Base-by-base conservation (phyloP, 2,797 vertebrate species). In the Apogon talboti region DNA sequence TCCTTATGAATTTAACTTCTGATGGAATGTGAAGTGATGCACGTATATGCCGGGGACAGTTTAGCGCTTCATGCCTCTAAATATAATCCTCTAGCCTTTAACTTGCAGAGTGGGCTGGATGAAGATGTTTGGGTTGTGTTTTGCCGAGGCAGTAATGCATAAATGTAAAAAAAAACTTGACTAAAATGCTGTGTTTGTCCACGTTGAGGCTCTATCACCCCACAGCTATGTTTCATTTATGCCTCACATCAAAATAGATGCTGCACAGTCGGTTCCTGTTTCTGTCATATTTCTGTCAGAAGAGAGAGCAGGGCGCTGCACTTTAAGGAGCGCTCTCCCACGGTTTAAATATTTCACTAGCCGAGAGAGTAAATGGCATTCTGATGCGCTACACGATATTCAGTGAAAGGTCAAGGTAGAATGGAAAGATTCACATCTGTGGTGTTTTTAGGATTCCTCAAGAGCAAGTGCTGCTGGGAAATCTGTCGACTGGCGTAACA, bases 321-420 rank as follows among this genome's bases (percentile, higher is more conserved):
- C 83, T 86, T 76, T 68, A 42, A 76, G 71, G 69, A 83, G 71
- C 58, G 62, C 57, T 75, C 72, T 79, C 74, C 68, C 52, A 18
- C 24, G 12, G 50, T 86, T 87, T 91, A 86, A 93, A 93, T 93
- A 92, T 91, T 94, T 93, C 85, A 93, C 85, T 53, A 86, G 76
- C 73, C 8, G 14, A 69, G 81, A 87, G 85, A 87, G 74, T 61
- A 84, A 88, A 91, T 84, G 85, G 82, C 71, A 70, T 86, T 77
- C 72, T 86, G 87, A 89, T 87, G 85, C 51, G 55, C 81, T 71
- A 47, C 65, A 66, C 21, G 57, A 79, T 88, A 87, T 87, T 87
- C 83, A 78, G 76, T 14, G 30, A 90, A 88, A 92, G 87, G 91
- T 91, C 88, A 89, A 84, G 87, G 85, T 87, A 79, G 81, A 78